Conservation (phyloP, 2,113 vertebrate genomes). For the Sturnira hondurensis region DNA sequence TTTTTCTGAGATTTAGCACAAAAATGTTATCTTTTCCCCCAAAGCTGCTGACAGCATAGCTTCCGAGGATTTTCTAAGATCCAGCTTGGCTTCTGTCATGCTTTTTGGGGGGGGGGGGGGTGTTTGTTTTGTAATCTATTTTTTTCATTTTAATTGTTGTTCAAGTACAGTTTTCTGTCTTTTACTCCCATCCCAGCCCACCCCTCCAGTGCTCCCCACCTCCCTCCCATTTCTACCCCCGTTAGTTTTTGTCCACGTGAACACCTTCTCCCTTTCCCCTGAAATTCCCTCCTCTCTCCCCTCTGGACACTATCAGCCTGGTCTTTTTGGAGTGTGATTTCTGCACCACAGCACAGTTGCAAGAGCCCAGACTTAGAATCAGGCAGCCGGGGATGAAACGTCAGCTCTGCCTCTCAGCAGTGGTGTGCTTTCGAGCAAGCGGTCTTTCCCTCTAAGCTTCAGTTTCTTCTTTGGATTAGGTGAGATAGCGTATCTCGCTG, state of each 20-base stretch:
- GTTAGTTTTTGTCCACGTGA: no score
- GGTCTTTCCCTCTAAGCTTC: background rate
- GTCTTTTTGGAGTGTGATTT: background rate
- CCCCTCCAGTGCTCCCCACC: no score
- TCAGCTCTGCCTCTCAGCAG: background rate
- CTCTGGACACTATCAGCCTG: no score
- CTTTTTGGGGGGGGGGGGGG: no score
- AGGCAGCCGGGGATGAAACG: background rate
- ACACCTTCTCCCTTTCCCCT: no score
- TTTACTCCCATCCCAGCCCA: no score
- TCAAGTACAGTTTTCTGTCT: no score
- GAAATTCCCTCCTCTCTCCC: no score
- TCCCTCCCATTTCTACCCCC: no score
- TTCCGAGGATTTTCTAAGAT: background rate
- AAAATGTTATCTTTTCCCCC: background rate
- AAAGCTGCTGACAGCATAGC: background rate
- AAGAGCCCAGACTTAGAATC: background rate
- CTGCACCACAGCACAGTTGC: background rate
- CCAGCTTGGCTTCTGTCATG: background rate
- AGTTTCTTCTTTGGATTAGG: background rate
- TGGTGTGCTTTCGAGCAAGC: background rate
- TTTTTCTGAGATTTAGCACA: background rate
- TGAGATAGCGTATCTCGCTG: background rate
- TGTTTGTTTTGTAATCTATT: no score
- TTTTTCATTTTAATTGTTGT: no score